These are phyloP conservation scores for Poeciliopsis occidentalis DNA, from an alignment of 2,113 vertebrate genomes.

Conservation along the genomic window DNA sequence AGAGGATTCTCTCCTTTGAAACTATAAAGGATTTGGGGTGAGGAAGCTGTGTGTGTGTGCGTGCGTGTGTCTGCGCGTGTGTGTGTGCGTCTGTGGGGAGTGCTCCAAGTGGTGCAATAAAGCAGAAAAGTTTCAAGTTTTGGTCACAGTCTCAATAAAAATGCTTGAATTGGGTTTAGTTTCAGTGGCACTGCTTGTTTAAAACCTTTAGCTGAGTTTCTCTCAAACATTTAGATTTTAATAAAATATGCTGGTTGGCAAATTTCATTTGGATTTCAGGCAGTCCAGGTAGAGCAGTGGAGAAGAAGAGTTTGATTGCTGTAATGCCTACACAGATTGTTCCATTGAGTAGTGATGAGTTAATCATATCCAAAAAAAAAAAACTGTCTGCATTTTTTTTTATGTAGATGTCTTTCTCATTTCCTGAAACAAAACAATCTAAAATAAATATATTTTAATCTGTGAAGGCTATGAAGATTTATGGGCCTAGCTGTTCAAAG, in stretches of 20 bases:
- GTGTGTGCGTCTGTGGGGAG: too few species aligned
- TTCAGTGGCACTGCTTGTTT: too few species aligned
- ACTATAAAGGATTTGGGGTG: background rate
- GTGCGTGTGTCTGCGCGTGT: too few species aligned
- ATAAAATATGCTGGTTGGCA: background rate
- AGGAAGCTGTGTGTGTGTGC: too few species aligned
- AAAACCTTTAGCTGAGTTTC: background rate
- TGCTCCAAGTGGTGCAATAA: too few species aligned
- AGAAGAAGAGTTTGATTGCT: background rate
- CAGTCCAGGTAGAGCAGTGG: background rate
- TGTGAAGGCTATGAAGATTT: background rate
- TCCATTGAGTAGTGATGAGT: too few species aligned
- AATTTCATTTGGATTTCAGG: background rate
- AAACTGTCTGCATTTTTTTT: too few species aligned
- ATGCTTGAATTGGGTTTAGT: too few species aligned
- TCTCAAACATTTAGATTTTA: background rate
- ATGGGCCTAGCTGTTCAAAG: background rate
- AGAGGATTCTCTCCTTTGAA: background rate
- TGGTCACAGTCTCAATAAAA: too few species aligned
- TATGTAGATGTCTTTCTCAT: background rate
- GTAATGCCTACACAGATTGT: too few species aligned
- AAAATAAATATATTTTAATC: background rate
- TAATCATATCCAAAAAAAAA: background rate
- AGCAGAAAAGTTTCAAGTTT: too few species aligned
- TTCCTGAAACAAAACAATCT: background rate